Evolutionary conservation across 1,140 invertebrate species (phyloP).

Genomic region (Cylas formicarius): DNA sequence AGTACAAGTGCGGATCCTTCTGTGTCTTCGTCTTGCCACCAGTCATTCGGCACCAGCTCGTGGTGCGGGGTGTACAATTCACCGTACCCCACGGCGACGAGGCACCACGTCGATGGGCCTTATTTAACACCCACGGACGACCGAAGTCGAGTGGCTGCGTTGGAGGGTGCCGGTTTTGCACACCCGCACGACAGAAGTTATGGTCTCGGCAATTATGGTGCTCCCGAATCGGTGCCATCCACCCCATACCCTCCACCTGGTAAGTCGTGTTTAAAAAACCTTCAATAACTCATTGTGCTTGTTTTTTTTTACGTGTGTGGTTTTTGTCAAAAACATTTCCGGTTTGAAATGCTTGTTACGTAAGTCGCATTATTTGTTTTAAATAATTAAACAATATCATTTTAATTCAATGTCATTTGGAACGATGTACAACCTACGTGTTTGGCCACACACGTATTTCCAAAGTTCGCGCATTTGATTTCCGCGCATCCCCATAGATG

Average conservation of each 20-base stretch:
- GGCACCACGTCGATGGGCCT: slow-evolving; percentile 55
- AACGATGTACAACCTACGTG: too few relatives aligned
- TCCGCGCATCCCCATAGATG: slow-evolving; percentile 7
- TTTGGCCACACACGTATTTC: too few relatives aligned
- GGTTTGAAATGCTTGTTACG: too few relatives aligned
- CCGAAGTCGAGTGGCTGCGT: slow-evolving; percentile 53
- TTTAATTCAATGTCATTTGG: too few relatives aligned
- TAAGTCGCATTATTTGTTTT: too few relatives aligned
- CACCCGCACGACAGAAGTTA: slow-evolving; percentile 62
- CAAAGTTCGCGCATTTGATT: too few relatives aligned
- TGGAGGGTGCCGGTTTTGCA: slow-evolving; percentile 51
- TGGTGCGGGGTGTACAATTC: slow-evolving; percentile 62
- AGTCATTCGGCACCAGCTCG: slow-evolving; percentile 59
- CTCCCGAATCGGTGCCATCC: slow-evolving; percentile 65
- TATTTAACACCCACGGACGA: slow-evolving; percentile 63
- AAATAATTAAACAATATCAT: too few relatives aligned
- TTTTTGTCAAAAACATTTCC: too few relatives aligned
- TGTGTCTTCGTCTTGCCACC: slow-evolving; percentile 57
- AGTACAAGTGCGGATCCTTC: slow-evolving; percentile 49
- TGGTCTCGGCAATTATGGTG: slow-evolving; percentile 64
- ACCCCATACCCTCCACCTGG: slow-evolving; percentile 75
- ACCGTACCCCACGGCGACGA: slow-evolving; percentile 55
- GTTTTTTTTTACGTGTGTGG: too few relatives aligned
- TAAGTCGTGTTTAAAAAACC: slow-evolving; percentile 27
- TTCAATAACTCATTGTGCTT: too few relatives aligned